Evolutionary conservation across 2,797 vertebrate genomes (phyloP), one percentile per base, ranked within the genome.

Genomic region (Glossophaga mutica): DNA sequence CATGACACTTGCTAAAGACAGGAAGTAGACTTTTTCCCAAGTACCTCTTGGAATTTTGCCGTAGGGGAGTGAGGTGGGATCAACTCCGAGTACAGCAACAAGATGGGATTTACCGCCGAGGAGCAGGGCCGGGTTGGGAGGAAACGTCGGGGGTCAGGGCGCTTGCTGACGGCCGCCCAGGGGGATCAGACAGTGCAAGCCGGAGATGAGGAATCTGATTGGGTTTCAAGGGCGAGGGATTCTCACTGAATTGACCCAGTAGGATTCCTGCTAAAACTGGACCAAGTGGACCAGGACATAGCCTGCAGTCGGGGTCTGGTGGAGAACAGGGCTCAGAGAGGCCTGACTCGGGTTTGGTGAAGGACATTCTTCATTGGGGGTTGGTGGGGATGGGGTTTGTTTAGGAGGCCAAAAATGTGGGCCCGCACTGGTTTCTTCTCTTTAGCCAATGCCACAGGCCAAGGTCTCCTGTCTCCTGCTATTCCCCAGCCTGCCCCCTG

Each of bases 401-500:
- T 52, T n/a, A 50, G 24, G 10, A 77, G 42, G 8, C 37, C 18
- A 22, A 77, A 48, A 71, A 34, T 48, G 18, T 22, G 62, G 55
- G 18, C 29, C 16, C 34, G 37, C 15, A 42, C 32, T 18, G 70
- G 37, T 6, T 34, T 44, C 76, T 57, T 52, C 39, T 55, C 70
- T 44, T 50, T 12, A 67, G 48, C 55, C 37, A 21, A 10, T 6
- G 18, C 29, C 19, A 21, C 3, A 19, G 48, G 21, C 46, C 79
- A 26, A 57, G 74, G 39, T 70, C n/a, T n/a, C 42, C 55, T 9
- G 3, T 46, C 29, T 44, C 67, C 57, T 37, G 44, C 26, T 9
- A 1, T 2, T 5, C 86, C 84, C 29, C 4, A 0, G 14, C 4
- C 21, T 1, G 2, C n/a, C 24, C 70, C 9, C 42, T 14, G 0